Evolutionary conservation across 2,888 invertebrate genomes (phyloP).

Genomic region (Clitarchus hookeri): DNA sequence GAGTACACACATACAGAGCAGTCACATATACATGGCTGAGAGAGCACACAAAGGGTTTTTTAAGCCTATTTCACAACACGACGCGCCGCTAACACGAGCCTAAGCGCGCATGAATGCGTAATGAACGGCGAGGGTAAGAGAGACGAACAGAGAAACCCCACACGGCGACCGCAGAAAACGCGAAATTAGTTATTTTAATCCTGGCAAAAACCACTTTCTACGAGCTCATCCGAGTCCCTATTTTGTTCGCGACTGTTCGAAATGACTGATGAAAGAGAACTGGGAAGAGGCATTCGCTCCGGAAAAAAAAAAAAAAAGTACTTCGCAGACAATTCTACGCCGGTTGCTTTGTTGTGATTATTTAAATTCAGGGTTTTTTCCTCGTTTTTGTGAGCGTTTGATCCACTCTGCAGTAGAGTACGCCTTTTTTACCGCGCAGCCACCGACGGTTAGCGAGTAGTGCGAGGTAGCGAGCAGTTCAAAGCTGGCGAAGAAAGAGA

Average conservation of each 20-base stretch:
- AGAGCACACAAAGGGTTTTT: slow-evolving; percentile 14
- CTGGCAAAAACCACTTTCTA: slow-evolving; percentile 33
- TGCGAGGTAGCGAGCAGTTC: background rate
- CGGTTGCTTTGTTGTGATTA: slow-evolving; percentile 1
- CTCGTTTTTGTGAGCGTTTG: slow-evolving; percentile 5
- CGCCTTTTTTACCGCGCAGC: background rate
- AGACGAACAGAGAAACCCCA: background rate
- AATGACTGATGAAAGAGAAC: slow-evolving; percentile 1
- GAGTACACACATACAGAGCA: slow-evolving; percentile 10
- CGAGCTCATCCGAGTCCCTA: background rate
- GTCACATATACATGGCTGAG: background rate
- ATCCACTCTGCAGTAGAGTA: background rate
- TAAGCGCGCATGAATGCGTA: slow-evolving; percentile 1
- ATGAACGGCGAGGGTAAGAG: background rate
- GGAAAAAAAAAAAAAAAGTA: background rate
- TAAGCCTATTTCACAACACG: slow-evolving; percentile 36
- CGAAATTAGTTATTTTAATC: slow-evolving; percentile 34
- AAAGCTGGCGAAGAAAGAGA: background rate
- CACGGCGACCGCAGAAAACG: slow-evolving; percentile 18
- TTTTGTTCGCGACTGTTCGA: slow-evolving; percentile 9
- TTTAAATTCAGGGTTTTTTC: background rate
- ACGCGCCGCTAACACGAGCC: slow-evolving; percentile 6
- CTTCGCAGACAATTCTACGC: slow-evolving; percentile 1
- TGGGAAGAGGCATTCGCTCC: background rate
- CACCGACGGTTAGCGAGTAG: background rate